These are phyloP conservation scores for Drosophila macrothrix DNA, from an alignment of 2,888 invertebrate genomes.

Conservation along the genomic window DNA sequence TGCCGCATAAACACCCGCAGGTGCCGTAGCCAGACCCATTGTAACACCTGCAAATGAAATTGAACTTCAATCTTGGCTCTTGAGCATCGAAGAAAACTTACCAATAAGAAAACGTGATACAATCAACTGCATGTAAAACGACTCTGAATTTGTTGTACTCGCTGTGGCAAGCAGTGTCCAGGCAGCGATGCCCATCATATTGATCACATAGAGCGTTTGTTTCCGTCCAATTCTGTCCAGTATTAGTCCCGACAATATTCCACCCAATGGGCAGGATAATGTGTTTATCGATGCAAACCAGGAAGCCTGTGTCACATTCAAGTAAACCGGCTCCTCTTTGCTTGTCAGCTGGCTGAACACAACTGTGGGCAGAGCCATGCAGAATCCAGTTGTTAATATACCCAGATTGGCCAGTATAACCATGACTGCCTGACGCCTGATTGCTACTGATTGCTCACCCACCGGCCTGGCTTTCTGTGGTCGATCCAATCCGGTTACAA, in stretches of 20 bases:
- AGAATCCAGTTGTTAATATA: conserved; percentile 82
- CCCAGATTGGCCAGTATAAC: conserved; percentile 83
- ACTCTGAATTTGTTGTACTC: conserved; percentile 57
- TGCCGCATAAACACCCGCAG: conserved; percentile 84
- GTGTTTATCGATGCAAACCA: conserved; percentile 85
- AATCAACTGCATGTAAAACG: conserved; percentile 81
- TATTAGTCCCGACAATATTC: conserved; percentile 80
- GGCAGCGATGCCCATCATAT: conserved; percentile 78
- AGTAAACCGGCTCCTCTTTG: conserved; percentile 67
- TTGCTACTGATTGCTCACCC: conserved; percentile 81
- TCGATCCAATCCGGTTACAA: conserved; percentile 67
- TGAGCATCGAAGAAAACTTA: conserved; percentile 42
- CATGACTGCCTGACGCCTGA: conserved; percentile 82
- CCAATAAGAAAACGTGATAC: conserved; percentile 83
- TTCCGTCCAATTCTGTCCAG: conserved; percentile 84
- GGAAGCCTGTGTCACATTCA: conserved; percentile 78
- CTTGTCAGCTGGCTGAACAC: conserved; percentile 77
- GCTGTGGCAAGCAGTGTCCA: conserved; percentile 83
- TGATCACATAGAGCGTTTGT: conserved; percentile 79
- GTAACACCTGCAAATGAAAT: conserved; percentile 71
- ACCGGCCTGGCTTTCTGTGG: conserved; percentile 66
- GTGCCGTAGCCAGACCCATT: conserved; percentile 83
- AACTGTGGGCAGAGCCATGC: conserved; percentile 83
- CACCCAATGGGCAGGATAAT: conserved; percentile 83
- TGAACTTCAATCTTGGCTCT: background rate